Conservation (phyloP, 2,113 vertebrate species). For the Alaudala cheleensis region DNA sequence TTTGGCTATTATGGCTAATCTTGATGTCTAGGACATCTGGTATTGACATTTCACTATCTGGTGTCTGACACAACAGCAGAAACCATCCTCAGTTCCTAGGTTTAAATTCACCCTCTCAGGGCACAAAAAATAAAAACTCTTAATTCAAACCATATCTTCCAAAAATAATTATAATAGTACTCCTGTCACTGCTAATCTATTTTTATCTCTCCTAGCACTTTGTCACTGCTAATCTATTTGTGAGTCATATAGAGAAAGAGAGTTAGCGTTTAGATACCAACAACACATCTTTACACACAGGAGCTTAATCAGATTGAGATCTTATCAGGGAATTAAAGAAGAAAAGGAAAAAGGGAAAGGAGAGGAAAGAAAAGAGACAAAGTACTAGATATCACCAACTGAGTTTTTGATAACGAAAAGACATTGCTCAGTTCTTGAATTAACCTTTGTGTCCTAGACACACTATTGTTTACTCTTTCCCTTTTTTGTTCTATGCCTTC, state of each 20-base stretch:
- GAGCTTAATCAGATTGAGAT: constrained; percentile 72
- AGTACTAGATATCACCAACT: constrained; percentile 57
- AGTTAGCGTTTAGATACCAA: constrained; percentile 65
- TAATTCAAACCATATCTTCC: constrained; percentile 62
- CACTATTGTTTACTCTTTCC: constrained; percentile 77
- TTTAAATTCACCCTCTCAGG: constrained; percentile 60
- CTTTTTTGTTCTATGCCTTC: constrained; percentile 72
- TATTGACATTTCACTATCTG: constrained; percentile 69
- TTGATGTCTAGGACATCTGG: constrained; percentile 68
- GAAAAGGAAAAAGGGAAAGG: neutral
- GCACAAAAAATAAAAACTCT: constrained; percentile 55
- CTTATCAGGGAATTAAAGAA: constrained; percentile 70
- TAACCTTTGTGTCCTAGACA: constrained; percentile 80
- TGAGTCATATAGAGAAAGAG: constrained; percentile 69
- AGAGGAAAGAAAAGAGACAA: constrained; percentile 44
- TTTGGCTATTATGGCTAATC: constrained; percentile 71
- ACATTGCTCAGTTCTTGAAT: constrained; percentile 75
- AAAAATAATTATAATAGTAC: constrained; percentile 75
- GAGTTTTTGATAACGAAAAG: constrained; percentile 73
- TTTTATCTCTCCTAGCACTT: constrained; percentile 74
- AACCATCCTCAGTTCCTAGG: constrained; percentile 28
- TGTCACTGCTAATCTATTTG: constrained; percentile 78
- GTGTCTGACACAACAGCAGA: constrained; percentile 64
- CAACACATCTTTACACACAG: constrained; percentile 69
- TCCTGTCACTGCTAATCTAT: constrained; percentile 71